phyloP scores from a whole-genome alignment of 2,113 vertebrate genomes.

The Balaeniceps rex region DNA sequence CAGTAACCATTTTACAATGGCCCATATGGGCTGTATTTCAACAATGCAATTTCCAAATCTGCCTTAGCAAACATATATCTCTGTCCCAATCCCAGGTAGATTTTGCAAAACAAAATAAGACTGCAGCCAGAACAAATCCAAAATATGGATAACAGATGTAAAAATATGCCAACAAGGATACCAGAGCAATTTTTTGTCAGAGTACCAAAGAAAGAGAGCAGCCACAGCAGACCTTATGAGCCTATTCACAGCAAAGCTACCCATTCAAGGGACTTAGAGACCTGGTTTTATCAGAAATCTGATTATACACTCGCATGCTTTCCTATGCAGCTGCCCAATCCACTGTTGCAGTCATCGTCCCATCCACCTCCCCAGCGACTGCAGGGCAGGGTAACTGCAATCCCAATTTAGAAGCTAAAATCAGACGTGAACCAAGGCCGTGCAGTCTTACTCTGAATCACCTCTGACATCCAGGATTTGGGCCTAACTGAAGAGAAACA shows the following conservation, averaged over 20 bases:
- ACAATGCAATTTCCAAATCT: slow-evolving; percentile 78
- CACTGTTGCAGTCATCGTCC: not conserved
- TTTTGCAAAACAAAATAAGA: slow-evolving; percentile 61
- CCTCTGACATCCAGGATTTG: not conserved
- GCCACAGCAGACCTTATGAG: not conserved
- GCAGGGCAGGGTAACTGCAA: not conserved
- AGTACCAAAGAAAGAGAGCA: slow-evolving; percentile 29
- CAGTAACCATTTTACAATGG: slow-evolving; percentile 72
- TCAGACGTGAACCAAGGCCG: not conserved
- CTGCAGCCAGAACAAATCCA: slow-evolving; percentile 33
- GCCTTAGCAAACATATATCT: slow-evolving; percentile 73
- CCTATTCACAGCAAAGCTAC: slow-evolving; percentile 28
- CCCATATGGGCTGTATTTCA: slow-evolving; percentile 77
- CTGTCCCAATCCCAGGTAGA: slow-evolving; percentile 65
- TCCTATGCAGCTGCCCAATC: not conserved
- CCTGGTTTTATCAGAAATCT: slow-evolving; percentile 49
- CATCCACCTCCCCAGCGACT: not conserved
- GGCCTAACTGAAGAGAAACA: not conserved
- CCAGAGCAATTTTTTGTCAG: not conserved
- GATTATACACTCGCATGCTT: slow-evolving; percentile 33
- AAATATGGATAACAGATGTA: slow-evolving; percentile 62
- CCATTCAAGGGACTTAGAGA: slow-evolving; percentile 38
- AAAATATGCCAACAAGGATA: slow-evolving; percentile 48
- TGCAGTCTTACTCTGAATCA: not conserved
- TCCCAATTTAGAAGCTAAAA: not conserved